These are phyloP conservation scores for Dermolepida albohirtum DNA, from an alignment of 2,888 invertebrate genomes.

Conservation along the genomic window DNA sequence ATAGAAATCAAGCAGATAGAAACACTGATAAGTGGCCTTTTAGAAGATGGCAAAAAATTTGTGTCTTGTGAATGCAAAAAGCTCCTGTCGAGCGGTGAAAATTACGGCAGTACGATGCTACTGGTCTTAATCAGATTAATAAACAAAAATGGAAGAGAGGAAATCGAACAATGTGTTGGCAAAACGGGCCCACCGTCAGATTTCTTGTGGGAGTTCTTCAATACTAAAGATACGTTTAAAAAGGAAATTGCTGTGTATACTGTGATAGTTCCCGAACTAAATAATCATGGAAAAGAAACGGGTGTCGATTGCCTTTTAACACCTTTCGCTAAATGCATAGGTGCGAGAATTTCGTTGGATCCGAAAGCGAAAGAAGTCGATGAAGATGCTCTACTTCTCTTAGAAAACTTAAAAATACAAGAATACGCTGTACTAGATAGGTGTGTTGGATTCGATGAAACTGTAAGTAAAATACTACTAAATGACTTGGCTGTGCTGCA, in stretches of 20 bases:
- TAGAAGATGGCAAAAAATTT: slow-evolving; percentile 13
- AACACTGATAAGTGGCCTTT: background rate
- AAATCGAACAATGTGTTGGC: slow-evolving; percentile 55
- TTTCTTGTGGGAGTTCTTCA: slow-evolving; percentile 65
- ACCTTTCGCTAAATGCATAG: slow-evolving; percentile 64
- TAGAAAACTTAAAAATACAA: slow-evolving; percentile 66
- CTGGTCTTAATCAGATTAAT: slow-evolving; percentile 54
- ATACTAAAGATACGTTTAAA: slow-evolving; percentile 65
- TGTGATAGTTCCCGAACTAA: slow-evolving; percentile 63
- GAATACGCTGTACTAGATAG: slow-evolving; percentile 66
- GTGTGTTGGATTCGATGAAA: slow-evolving; percentile 64
- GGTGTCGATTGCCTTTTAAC: slow-evolving; percentile 22
- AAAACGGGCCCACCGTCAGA: slow-evolving; percentile 68
- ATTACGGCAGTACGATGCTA: slow-evolving; percentile 70
- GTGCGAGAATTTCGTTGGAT: slow-evolving; percentile 61
- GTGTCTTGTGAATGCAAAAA: slow-evolving; percentile 2
- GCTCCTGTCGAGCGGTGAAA: slow-evolving; percentile 67
- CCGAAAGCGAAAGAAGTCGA: slow-evolving; percentile 60
- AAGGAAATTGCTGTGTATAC: slow-evolving; percentile 68
- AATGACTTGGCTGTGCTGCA: slow-evolving; percentile 67
- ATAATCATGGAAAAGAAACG: slow-evolving; percentile 62
- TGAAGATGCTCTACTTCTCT: slow-evolving; percentile 66
- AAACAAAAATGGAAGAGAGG: slow-evolving; percentile 45
- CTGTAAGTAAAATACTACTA: slow-evolving; percentile 63
- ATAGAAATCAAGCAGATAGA: background rate